Conservation (phyloP, 2,797 vertebrate species). For the Gymnoscopelus microlampas region DNA sequence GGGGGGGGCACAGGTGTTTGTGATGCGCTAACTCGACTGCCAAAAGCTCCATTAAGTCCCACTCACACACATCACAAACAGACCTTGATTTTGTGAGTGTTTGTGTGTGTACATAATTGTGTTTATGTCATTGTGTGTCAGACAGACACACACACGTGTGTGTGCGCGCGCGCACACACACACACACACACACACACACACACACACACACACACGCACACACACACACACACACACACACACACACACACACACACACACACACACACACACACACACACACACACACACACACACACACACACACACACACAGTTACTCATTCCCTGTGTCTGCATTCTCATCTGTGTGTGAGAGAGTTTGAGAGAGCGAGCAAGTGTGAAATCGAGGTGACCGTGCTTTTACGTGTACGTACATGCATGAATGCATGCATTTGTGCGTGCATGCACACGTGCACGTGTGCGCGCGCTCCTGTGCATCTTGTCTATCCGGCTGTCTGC, state of each 20-base stretch:
- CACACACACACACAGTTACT: neutral
- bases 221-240: neutral
- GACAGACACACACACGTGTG: neutral
- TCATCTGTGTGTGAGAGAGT: neutral
- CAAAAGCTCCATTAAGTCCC: too few relatives aligned
- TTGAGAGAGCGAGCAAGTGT: neutral
- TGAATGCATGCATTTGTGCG: neutral
- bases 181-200: neutral
- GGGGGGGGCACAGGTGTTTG: too few relatives aligned
- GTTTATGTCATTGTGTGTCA: too few relatives aligned
- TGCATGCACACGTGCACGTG: constrained; percentile 12
- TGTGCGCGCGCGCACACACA: too few relatives aligned
- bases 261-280: neutral
- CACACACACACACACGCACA: neutral
- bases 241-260: neutral
- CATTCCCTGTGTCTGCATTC: neutral
- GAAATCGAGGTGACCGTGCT: too few relatives aligned
- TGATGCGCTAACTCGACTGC: too few relatives aligned
- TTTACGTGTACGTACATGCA: neutral
- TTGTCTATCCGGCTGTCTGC: constrained; percentile 2
- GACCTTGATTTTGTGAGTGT: too few relatives aligned
- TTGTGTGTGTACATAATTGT: too few relatives aligned
- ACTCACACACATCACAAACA: too few relatives aligned
- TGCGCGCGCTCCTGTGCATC: neutral
- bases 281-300: neutral